Evolutionary conservation across 2,113 vertebrate species (phyloP), one percentile per base, ranked within the genome.

Genomic region (Centrocercus urophasianus): DNA sequence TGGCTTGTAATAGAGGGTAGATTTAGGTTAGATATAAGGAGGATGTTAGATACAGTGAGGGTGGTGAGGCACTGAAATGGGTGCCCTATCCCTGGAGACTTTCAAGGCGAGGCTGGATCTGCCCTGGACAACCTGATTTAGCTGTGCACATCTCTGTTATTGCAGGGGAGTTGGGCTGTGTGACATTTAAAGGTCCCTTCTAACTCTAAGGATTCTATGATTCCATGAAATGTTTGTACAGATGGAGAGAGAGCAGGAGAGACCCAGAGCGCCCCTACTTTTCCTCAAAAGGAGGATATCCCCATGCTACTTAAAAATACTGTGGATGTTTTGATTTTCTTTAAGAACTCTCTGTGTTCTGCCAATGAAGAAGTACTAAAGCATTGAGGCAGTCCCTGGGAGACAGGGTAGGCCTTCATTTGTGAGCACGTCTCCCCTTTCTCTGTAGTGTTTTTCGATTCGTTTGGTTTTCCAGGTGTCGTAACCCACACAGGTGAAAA

Each of bases 351-450:
- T 72, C 12, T 40, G 76, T 52, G 19, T 47, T 75, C 59, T 50
- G 22, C 18, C 27, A 28, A 10, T 36, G 54, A 47, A 43, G 79
- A 85, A 86, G 47, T 18, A 38, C 0, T 7, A 19, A 88, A 50
- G 40, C 78, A 21, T 47, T 11, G 4, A 30, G 10, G 15, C 18
- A 64, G 20, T 64, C 38, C n/a, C 24, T 69, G 22, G 25, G 52
- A 73, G 47, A 19, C 0, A 1, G 25, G 8, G 2, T 11, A 28
- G 1, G 1, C 21, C 38, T 86, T 67, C 79, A 14, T 18, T 30
- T 34, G 1, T 32, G 48, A 21, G 24, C 32, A 4, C 32, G 30
- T 28, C 48, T 42, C 14, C 47, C 25, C 13, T 47, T 13, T 13
- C 8, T 28, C 22, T 4, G 1, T 24, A 73, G 30, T 21, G 19